Conservation (phyloP, 1,140 invertebrate species). For the Caenorhabditis brenneri region DNA sequence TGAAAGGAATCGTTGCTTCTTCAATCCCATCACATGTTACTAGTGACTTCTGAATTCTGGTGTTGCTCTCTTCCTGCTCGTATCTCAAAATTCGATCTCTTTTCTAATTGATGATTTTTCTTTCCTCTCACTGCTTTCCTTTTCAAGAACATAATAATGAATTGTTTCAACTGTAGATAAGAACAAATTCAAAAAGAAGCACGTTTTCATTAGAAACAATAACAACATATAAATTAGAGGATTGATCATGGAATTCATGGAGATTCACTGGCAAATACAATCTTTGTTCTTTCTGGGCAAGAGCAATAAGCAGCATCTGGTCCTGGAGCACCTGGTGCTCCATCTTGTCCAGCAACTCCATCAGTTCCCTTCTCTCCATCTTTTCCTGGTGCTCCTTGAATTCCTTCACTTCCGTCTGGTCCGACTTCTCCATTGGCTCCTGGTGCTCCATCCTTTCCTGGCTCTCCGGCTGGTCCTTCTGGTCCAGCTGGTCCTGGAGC, state of each 20-base stretch:
- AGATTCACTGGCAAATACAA: slow-evolving; percentile 20
- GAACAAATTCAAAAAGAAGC: background rate
- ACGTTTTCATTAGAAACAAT: background rate
- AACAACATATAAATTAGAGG: slow-evolving; percentile 26
- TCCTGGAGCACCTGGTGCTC: slow-evolving; percentile 28
- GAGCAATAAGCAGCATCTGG: slow-evolving; percentile 50
- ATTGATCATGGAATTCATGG: background rate
- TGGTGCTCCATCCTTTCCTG: slow-evolving; percentile 48
- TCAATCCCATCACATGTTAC: slow-evolving; percentile 16
- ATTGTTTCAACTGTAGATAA: slow-evolving; percentile 11
- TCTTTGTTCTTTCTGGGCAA: slow-evolving; percentile 45
- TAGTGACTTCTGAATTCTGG: background rate
- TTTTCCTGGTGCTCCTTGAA: slow-evolving; percentile 50
- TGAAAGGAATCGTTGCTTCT: slow-evolving; percentile 25
- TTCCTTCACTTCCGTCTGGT: slow-evolving; percentile 49
- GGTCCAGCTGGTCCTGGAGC: slow-evolving; percentile 50
- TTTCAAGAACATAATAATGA: background rate
- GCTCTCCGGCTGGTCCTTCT: slow-evolving; percentile 48
- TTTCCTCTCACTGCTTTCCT: background rate
- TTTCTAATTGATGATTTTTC: background rate
- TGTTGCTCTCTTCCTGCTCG: background rate
- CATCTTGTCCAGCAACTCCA: slow-evolving; percentile 30
- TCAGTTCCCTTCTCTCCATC: slow-evolving; percentile 28
- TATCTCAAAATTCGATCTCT: background rate
- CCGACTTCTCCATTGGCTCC: slow-evolving; percentile 51